Percentiles rank a stretch among this genome's conserved stretches.
Evolutionary conservation across 2,113 vertebrate species (phyloP).

Genomic region (Eudorcas thomsonii): DNA sequence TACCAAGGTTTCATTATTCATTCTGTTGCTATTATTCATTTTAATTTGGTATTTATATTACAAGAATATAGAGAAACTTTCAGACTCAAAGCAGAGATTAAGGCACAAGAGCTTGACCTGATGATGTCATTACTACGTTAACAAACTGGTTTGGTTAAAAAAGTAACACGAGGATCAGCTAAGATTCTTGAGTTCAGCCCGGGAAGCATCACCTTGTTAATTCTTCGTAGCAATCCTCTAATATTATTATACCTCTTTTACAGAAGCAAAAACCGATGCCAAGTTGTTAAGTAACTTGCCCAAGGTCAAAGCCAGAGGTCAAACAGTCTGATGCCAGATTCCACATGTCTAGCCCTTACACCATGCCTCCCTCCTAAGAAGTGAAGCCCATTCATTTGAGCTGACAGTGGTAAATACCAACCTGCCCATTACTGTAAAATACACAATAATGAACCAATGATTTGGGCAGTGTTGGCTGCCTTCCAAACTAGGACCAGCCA

Average conservation of each 20-base stretch:
- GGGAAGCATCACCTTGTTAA: neutral
- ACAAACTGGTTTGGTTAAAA: neutral
- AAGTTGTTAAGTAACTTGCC: neutral
- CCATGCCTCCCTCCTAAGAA: neutral
- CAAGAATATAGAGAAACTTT: neutral
- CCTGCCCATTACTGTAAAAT: neutral
- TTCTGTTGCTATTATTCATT: neutral
- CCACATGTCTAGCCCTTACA: neutral
- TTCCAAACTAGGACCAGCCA: accelerated
- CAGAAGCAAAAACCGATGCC: neutral
- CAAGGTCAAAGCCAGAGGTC: neutral
- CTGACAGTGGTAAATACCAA: neutral
- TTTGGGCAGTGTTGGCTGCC: neutral
- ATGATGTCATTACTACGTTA: neutral
- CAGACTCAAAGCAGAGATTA: neutral
- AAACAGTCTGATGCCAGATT: neutral
- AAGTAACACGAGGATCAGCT: neutral
- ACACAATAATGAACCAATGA: neutral
- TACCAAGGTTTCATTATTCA: neutral
- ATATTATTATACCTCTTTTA: neutral
- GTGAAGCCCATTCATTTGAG: neutral
- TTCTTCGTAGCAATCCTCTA: accelerated
- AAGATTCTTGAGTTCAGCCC: neutral
- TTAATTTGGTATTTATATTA: neutral
- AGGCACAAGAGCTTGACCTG: neutral